These are phyloP conservation scores for Flexamia atlantica DNA, from an alignment of 2,888 invertebrate species.

Conservation along the genomic window DNA sequence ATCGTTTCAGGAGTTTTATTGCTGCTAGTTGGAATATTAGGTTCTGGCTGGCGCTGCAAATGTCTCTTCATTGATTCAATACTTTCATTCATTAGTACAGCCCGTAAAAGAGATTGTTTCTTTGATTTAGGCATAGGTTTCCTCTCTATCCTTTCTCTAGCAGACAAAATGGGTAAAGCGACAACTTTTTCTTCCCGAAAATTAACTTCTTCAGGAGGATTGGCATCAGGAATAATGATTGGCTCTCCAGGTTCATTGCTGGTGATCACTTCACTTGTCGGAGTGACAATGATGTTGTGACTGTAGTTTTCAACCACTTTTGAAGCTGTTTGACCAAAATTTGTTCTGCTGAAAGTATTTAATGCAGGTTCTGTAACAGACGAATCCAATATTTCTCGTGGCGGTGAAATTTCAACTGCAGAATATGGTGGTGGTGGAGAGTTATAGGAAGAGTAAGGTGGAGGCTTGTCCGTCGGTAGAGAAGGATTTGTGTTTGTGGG, in stretches of 20 bases:
- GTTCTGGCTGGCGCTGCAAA: not conserved
- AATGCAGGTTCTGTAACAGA: not conserved
- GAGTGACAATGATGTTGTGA: not conserved
- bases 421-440: not conserved
- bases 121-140: conserved; percentile 53
- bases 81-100: conserved; percentile 22
- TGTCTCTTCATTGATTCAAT: conserved; percentile 46
- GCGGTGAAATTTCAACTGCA: not conserved
- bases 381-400: no score
- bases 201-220: not conserved
- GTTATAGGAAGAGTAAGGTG: not conserved
- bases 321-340: not conserved
- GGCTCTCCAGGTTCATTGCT: not conserved
- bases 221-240: conserved; percentile 23
- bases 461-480: not conserved
- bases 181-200: conserved; percentile 1
- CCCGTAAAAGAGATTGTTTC: conserved; percentile 39
- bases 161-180: not conserved
- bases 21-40: not conserved
- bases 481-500: not conserved
- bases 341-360: not conserved
- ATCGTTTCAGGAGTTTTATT: not conserved
- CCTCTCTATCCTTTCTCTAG: conserved; percentile 15
- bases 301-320: not conserved
- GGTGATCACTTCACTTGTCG: not conserved